Base-by-base conservation (phyloP, 2,888 invertebrate genomes). In the Limnephilus lunatus region DNA sequence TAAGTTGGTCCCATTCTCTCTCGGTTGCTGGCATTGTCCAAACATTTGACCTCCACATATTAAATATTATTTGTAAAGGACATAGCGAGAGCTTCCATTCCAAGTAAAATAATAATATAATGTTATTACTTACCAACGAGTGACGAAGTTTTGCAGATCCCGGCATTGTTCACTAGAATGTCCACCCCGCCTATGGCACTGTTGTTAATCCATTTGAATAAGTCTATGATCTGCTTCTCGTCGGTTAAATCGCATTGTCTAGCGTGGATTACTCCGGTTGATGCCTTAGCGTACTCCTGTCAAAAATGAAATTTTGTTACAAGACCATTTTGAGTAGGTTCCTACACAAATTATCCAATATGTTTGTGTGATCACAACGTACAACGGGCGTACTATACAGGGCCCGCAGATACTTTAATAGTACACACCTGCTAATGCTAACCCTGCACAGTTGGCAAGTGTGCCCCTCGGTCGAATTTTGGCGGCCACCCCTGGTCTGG, bases 101-200 rank as follows among this genome's bases (percentile, higher is more conserved):
- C 25, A 2, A n/a, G 68, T 25, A 9, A 68, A n/a, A n/a, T 68
- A 15, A 48, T 48, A 0, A 4, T 9, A 68, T n/a, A 25, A 68
- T 68, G 68, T 68, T 68, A 68, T 25, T 1, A 19, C 53, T 87
- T 87, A 89, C 91, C 89, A 68, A 91, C 39, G 25, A 91, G 89
- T 3, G 91, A 91, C 1, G 83, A 32, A 35, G 30, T 32, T 68
- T 91, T 83, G 31, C 83, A 91, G 4, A 89, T 94, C 80, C 95
- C 95, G 19, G 95, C 95, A 94, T 95, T 95, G 93, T 95, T 95
- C 14, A 95, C 94, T 48, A 95, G 94, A n/a, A 95, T 94, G 93
- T 95, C 94, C n/a, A 95, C 94, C 80, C 94, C 94, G 7, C 94
- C 94, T 92, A 95, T 95, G 15, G 94, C 25, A 25, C 68, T 94